These are phyloP conservation scores for Passer montanus DNA, from an alignment of 2,113 vertebrate genomes.

Conservation along the genomic window DNA sequence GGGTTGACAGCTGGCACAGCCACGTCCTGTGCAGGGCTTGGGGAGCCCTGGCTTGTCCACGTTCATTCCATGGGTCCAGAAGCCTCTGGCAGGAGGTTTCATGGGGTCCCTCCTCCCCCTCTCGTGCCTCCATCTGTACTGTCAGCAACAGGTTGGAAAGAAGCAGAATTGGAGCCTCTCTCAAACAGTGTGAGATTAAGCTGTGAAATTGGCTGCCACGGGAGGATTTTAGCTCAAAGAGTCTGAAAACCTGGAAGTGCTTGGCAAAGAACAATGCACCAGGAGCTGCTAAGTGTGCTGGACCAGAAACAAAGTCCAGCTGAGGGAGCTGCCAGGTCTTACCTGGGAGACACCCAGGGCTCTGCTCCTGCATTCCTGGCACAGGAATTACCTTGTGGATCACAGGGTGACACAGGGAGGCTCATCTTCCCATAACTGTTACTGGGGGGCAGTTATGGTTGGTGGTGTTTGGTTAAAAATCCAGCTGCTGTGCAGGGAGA, in stretches of 20 bases:
- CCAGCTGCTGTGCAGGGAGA: neutral
- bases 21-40: neutral
- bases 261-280: neutral
- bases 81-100: neutral
- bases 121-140: neutral
- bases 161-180: neutral
- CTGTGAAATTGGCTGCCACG: neutral
- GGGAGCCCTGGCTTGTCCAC: neutral
- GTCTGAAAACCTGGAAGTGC: neutral
- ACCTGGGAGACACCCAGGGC: neutral
- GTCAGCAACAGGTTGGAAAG: neutral
- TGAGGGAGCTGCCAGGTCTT: neutral
- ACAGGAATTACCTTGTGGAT: neutral
- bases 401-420: neutral
- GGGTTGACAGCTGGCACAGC: neutral
- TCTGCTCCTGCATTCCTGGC: neutral
- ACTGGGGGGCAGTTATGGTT: fast-evolving
- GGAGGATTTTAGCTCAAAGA: neutral
- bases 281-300: neutral
- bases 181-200: neutral
- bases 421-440: neutral
- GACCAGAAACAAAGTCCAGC: neutral
- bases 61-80: neutral
- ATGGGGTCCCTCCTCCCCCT: neutral
- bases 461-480: neutral